Evolutionary conservation across 2,797 vertebrate species (phyloP), one percentile per base, ranked within the genome.

Genomic region (Silurus lanzhouensis): DNA sequence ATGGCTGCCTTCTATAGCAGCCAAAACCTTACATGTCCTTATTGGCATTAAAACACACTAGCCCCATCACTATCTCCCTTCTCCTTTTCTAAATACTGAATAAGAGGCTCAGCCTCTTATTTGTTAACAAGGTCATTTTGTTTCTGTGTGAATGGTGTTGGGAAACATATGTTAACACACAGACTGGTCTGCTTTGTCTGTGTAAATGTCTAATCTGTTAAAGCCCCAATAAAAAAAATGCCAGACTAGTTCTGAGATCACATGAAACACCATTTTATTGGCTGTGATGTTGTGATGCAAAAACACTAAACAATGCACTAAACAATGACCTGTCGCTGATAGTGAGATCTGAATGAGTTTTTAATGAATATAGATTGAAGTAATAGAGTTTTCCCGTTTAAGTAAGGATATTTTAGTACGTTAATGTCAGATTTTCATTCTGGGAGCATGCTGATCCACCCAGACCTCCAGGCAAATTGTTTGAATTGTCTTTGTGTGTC

Each of bases 101-200:
- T 78, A 78, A 44, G 14, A 19, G 22, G 19, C 52, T 57, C 74
- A 57, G 15, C 12, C 27, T 44, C 58, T 78, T 20, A 61, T 77
- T 77, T 77, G 27, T 60, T 61, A 60, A 77, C 86, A 60, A 66
- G 87, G 84, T 86, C 80, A 88, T 91, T 89, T 89, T 86, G 87
- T 84, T 81, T 87, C 84, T 80, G 60, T 76, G 27, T 86, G 84
- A 72, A 84, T 84, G 82, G 58, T 87, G 44, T 83, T 57, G 31
- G 52, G 38, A 86, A 74, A 87, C 64, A 85, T 86, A 19, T 78
- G 76, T 61, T 38, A 78, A 78, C 58, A 75, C 68, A 9, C 19
- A 78, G 76, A 22, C 57, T 78, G 19, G 10, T 7, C 31, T 78
- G 12, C 57, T 38, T 77, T 77, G 9, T 77, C 55, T 77, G 17